These are phyloP conservation scores for Coronaproctus castanopsis DNA, from an alignment of 2,888 invertebrate genomes.

Conservation along the genomic window DNA sequence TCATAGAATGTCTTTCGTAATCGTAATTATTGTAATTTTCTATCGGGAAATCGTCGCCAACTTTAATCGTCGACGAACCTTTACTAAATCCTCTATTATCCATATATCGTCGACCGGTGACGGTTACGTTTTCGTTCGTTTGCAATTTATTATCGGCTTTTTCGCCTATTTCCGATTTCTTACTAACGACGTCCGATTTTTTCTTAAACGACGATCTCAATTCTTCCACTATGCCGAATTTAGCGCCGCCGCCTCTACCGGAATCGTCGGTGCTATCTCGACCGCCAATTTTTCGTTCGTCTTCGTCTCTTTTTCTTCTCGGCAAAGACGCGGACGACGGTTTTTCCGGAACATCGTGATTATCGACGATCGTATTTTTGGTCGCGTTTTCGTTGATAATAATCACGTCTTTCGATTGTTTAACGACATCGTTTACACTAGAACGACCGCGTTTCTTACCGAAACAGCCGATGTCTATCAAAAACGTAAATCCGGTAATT, in stretches of 20 bases:
- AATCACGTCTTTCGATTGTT: background rate
- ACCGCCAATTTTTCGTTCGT: constrained; percentile 2
- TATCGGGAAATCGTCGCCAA: background rate
- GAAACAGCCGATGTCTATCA: constrained; percentile 14
- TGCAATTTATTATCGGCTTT: constrained; percentile 4
- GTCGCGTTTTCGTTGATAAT: background rate
- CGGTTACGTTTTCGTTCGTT: background rate
- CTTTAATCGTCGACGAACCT: background rate
- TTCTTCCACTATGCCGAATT: constrained; percentile 12
- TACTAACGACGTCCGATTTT: constrained; percentile 8
- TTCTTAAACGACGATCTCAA: constrained; percentile 16
- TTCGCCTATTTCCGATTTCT: constrained; percentile 1
- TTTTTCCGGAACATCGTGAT: background rate
- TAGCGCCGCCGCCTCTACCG: background rate
- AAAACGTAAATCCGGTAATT: constrained; percentile 42
- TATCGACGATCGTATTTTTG: background rate
- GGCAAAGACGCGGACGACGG: background rate
- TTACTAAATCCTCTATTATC: constrained; percentile 10
- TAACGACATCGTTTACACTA: constrained; percentile 12
- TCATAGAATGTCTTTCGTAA: constrained; percentile 9
- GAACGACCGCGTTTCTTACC: background rate
- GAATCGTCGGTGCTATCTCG: constrained; percentile 3
- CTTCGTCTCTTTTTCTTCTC: background rate
- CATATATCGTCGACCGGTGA: constrained; percentile 6
- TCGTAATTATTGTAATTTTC: constrained; percentile 11